Conservation (phyloP, 92 coral and sea anemone genomes). For the Heteractis magnifica region DNA sequence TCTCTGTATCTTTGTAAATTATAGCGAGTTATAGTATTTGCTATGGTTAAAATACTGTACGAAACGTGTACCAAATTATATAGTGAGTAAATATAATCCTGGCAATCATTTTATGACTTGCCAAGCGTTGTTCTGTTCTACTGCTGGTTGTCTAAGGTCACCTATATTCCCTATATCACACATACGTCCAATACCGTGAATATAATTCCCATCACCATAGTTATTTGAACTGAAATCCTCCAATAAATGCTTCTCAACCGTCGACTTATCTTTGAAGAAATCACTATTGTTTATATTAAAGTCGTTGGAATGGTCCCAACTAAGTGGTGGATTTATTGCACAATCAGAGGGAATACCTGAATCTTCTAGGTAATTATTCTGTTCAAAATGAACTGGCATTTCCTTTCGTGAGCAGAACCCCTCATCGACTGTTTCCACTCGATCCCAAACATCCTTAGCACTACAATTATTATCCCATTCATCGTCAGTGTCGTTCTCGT, state of each 20-base stretch:
- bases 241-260: background rate
- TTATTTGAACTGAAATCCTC: background rate
- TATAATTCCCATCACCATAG: conserved; percentile 11
- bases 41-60: too few relatives aligned
- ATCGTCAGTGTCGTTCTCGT: background rate
- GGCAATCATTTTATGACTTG: background rate
- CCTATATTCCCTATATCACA: background rate
- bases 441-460: conserved; percentile 40
- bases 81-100: background rate
- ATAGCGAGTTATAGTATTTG: too few relatives aligned
- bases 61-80: too few relatives aligned
- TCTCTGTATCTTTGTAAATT: too few relatives aligned
- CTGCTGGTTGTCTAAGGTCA: background rate
- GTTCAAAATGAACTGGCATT: background rate
- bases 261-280: conserved; percentile 11
- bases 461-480: conserved; percentile 1
- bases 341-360: conserved; percentile 5
- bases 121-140: background rate
- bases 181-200: background rate
- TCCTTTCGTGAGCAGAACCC: conserved; percentile 52
- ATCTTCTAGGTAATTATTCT: conserved; percentile 4
- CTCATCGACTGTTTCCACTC: conserved; percentile 71
- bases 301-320: conserved; percentile 4
- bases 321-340: background rate
- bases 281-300: background rate